Base-by-base conservation (phyloP, 1,140 invertebrate genomes). In the Trichonephila clavata region DNA sequence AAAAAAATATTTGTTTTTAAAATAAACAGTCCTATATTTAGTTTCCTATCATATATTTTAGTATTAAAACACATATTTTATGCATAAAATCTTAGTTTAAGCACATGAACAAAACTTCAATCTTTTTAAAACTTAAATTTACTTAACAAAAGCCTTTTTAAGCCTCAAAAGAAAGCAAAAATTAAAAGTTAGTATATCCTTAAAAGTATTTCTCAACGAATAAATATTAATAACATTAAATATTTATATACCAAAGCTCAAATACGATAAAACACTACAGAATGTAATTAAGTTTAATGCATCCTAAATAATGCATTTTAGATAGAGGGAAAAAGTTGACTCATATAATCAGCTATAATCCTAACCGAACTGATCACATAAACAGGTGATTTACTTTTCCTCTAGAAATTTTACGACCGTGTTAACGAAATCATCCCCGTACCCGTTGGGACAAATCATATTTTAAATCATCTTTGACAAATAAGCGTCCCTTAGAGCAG, bases 391-490 rank as follows among this genome's bases (percentile, higher is more conserved):
- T 68, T 68, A 68, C 20, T 68, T 68, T 68, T 21, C 10, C 21
- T 24, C 65, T 13, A 68, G 21, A 68, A 68, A 24, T 24, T 68
- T 68, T 68, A 68, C 65, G n/a, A 24, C n/a, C n/a, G 21, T 68
- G 65, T 68, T 68, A 68, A 68, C 65, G 65, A 68, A 68, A 68
- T 68, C 65, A 24, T 68, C 65, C n/a, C 1, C 10, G 65, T 68
- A 24, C 65, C 65, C 65, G 32, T 39, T 81, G 32, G 77, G 77
- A 43, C 4, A 18, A 81, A 81, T 43, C 77, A 20, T 39, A 50
- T 43, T 81, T 81, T 81, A 43, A 81, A 81, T 43, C 32, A 81
- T n/a, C 77, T 13, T 10, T 81, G 77, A 81, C 77, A 81, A 81
- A 81, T 81, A 43, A 43, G 77, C 77, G 43, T 18, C 16, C 14